Evolutionary conservation across 2,888 invertebrate genomes (phyloP), one percentile per base, ranked within the genome.

Genomic region (Patella pellucida): DNA sequence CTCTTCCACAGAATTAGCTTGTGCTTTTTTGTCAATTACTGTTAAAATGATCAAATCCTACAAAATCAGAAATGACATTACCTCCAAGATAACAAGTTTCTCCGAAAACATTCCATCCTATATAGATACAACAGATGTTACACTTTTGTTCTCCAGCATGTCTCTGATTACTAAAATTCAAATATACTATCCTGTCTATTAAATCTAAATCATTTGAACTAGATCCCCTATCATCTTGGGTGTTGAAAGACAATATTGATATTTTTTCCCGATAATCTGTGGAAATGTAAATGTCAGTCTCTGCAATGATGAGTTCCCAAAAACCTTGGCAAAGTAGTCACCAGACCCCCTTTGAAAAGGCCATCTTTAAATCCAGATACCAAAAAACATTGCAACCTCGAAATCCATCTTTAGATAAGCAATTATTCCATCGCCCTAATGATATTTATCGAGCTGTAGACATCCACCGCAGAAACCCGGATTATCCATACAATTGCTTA

Each of bases 201-300:
- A 56, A 69, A n/a, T 11, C 51, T 16, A 70, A 74, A 27, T 74
- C 74, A 16, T 74, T 54, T 56, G 52, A 69, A 52, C 52, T 69
- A 16, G 74, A 74, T 52, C 74, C 74, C 2, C 14, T 74, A 69
- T 27, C 74, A 74, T 68, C 74, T 5, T 74, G 74, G 52, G 31
- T 74, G 23, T 31, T 67, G n/a, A 19, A 74, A 74, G 5, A 31
- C 5, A 31, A 31, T 7, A 31, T 5, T 31, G 31, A 4, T 31
- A 5, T 31, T 31, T 31, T 69, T 0, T 16, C 52, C 69, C 69
- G 12, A 52, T 74, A 27, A 19, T 74, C 4, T 51, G 52, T 5
- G 9, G 52, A 51, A 51, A 52, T 23, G 41, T 74, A 15, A 68
- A 74, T 52, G 16, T 16, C 15, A 68, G 68, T 41, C 52, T 74